A percentile compares a stretch with the other conserved stretches of the same genome.
Conservation (phyloP, 2,888 invertebrate genomes). For the Lycaena phlaeas region DNA sequence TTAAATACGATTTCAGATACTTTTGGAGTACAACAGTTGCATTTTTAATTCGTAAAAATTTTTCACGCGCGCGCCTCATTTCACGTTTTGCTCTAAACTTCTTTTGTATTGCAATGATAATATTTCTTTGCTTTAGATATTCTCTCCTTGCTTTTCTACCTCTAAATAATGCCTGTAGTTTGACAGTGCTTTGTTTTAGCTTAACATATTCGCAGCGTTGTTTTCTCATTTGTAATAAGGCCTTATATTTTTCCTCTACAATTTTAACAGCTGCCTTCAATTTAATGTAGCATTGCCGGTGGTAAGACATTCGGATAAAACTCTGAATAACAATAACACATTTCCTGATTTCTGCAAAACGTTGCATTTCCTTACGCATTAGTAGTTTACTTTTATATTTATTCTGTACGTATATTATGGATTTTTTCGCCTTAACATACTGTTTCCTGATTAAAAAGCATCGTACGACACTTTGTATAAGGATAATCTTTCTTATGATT, state of each 20-base stretch:
- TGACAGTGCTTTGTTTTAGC: conserved; percentile 37
- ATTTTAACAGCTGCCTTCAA: conserved; percentile 35
- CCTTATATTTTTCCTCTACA: conserved; percentile 34
- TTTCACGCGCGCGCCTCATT: conserved; percentile 40
- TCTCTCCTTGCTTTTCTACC: conserved; percentile 45
- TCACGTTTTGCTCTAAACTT: conserved; percentile 54
- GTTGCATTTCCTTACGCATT: conserved; percentile 43
- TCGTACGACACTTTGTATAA: conserved; percentile 40
- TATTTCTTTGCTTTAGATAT: conserved; percentile 35
- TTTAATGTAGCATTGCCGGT: conserved; percentile 27
- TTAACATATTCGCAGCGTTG: conserved; percentile 34
- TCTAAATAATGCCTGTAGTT: conserved; percentile 62
- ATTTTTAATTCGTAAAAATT: conserved; percentile 44
- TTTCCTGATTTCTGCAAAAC: conserved; percentile 26
- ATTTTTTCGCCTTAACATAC: conserved; percentile 31
- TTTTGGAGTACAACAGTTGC: conserved; percentile 61
- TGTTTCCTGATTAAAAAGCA: conserved; percentile 34
- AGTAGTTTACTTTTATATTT: conserved; percentile 46
- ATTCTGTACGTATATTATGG: conserved; percentile 41
- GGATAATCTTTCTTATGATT: conserved; percentile 30
- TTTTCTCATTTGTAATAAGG: conserved; percentile 43
- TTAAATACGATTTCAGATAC: conserved; percentile 46
- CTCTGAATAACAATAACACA: conserved; percentile 51
- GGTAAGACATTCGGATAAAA: conserved; percentile 45
- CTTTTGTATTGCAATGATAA: conserved; percentile 59